These are phyloP conservation scores for Ictalurus furcatus DNA, from an alignment of 2,113 vertebrate genomes.

Conservation along the genomic window DNA sequence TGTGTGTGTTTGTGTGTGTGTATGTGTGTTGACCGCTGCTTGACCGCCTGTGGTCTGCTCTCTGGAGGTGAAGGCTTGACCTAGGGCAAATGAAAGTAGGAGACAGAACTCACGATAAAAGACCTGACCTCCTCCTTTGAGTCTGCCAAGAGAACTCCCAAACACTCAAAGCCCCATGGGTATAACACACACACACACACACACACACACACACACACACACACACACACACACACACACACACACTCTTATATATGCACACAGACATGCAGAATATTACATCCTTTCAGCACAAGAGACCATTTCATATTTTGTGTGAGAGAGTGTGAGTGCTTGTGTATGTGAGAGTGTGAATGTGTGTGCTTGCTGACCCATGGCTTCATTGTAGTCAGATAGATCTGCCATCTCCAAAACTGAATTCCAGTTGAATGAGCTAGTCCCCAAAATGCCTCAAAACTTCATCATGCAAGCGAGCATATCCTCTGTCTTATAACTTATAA, in stretches of 20 bases:
- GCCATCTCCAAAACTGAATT: slow-evolving; percentile 43
- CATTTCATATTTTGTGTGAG: slow-evolving; percentile 23
- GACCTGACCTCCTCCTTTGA: slow-evolving; percentile 64
- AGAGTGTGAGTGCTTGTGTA: slow-evolving; percentile 4
- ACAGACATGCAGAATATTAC: slow-evolving; percentile 14
- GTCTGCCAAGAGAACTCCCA: slow-evolving; percentile 62
- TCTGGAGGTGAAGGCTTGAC: slow-evolving; percentile 88
- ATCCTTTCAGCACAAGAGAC: slow-evolving; percentile 39
- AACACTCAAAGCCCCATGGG: slow-evolving; percentile 61
- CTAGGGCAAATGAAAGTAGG: slow-evolving; percentile 82
- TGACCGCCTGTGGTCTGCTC: slow-evolving; percentile 87
- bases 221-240: slow-evolving; percentile 7
- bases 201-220: not conserved
- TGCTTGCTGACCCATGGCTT: slow-evolving; percentile 32
- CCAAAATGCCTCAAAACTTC: slow-evolving; percentile 26
- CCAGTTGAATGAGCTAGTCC: slow-evolving; percentile 34
- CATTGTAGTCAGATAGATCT: slow-evolving; percentile 30
- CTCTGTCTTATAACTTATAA: not conserved
- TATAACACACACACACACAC: slow-evolving; percentile 40
- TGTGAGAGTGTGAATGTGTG: slow-evolving; percentile 8
- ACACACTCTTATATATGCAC: not conserved
- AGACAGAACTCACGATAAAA: slow-evolving; percentile 88
- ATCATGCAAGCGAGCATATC: not conserved
- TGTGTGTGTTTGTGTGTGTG: slow-evolving; percentile 29
- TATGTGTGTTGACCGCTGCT: slow-evolving; percentile 78